Percentiles rank a stretch among this genome's conserved stretches.
phyloP scores from a whole-genome alignment of 2,888 invertebrate species.

The Diaphora mendica region DNA sequence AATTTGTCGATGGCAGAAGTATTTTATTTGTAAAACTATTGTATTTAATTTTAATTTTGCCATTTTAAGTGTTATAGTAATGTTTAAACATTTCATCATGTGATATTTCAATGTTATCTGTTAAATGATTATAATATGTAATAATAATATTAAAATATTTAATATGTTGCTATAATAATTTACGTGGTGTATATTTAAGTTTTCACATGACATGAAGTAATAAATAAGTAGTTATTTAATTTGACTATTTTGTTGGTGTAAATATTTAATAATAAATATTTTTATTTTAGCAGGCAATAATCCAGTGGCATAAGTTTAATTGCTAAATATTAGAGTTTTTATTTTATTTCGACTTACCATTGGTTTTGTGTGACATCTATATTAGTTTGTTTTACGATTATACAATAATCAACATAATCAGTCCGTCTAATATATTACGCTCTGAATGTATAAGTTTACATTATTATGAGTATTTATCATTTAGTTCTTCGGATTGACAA shows the following conservation, averaged over 20 bases:
- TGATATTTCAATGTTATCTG: conserved; percentile 86
- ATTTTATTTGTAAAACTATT: conserved; percentile 61
- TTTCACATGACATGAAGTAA: conserved; percentile 76
- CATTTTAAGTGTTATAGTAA: conserved; percentile 75
- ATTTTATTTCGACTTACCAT: conserved; percentile 22
- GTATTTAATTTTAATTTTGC: conserved; percentile 70
- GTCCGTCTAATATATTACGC: conserved; percentile 17
- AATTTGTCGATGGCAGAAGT: conserved; percentile 51
- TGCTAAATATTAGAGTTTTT: conserved; percentile 27
- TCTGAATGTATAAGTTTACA: conserved; percentile 16
- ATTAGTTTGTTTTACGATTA: conserved; percentile 12
- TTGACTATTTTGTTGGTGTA: conserved; percentile 73
- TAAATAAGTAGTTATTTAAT: conserved; percentile 58
- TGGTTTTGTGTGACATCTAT: conserved; percentile 17
- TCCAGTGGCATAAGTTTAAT: conserved; percentile 41
- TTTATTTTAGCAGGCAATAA: conserved; percentile 46
- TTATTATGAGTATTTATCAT: conserved; percentile 14
- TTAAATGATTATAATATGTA: conserved; percentile 73
- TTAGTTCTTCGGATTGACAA: conserved; percentile 28
- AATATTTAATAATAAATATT: conserved; percentile 62
- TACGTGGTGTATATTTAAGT: conserved; percentile 72
- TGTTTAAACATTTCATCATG: conserved; percentile 81
- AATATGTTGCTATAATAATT: conserved; percentile 71
- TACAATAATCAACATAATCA: conserved; percentile 20
- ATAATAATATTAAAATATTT: conserved; percentile 68